Conservation (phyloP, 2,113 vertebrate species). For the Trochalopteron elliotii region DNA sequence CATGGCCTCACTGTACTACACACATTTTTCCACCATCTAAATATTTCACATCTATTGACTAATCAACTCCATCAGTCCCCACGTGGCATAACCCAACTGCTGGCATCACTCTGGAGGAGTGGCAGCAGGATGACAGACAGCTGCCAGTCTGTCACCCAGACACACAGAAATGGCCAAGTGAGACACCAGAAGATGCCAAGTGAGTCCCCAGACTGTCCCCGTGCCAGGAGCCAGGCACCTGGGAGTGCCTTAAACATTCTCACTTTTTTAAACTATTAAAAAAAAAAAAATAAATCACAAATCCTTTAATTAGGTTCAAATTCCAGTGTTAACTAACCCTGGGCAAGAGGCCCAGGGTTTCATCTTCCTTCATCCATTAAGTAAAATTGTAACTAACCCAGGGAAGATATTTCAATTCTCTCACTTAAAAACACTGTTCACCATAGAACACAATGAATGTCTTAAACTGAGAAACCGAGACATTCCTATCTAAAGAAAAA, state of each 20-base stretch:
- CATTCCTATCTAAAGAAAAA: neutral
- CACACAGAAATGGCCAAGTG: neutral
- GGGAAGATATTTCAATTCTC: neutral
- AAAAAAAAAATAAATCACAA: neutral
- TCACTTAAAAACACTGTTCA: neutral
- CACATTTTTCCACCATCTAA: neutral
- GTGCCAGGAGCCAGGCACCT: neutral
- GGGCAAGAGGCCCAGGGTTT: neutral
- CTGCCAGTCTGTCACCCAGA: neutral
- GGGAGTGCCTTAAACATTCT: neutral
- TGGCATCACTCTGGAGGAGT: neutral
- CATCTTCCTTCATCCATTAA: neutral
- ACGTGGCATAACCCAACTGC: neutral
- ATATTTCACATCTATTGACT: neutral
- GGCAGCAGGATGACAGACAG: neutral
- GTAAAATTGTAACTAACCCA: neutral
- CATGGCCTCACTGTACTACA: neutral
- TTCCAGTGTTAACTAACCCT: neutral
- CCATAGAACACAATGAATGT: neutral
- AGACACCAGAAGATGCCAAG: neutral
- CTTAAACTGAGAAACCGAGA: neutral
- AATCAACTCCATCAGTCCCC: neutral
- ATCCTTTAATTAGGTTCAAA: neutral
- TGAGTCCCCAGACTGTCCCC: neutral
- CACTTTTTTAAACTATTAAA: neutral